Base-by-base conservation (phyloP, 2,888 invertebrate genomes). In the Plagodis dolabraria region DNA sequence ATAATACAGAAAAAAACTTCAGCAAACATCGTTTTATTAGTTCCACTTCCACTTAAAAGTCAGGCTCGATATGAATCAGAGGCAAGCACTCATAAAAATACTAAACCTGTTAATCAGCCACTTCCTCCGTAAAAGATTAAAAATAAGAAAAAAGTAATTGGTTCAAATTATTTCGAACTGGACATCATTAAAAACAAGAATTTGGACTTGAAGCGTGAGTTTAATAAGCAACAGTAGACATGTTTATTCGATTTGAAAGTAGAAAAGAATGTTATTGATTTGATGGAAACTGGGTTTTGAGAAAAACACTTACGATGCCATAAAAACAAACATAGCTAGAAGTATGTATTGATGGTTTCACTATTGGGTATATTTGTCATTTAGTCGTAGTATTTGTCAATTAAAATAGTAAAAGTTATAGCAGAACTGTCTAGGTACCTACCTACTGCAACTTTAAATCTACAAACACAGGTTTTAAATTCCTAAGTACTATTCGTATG, bases 21-120 rank as follows among this genome's bases (percentile, higher is more conserved):
- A 33, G 34, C 57, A 60, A 70, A 75, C 60, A 64, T 60, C 53
- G 55, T 60, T 65, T 75, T 76, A 79, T 78, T 76, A 74, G 70
- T 75, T 70, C 71, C 70, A 74, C 69, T 75, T 70, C 71, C 70
- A 74, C 69, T 79, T 75, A 74, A 64, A 68, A 67, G 63, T 60
- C 64, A 64, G 72, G 60, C 70, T 71, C 74, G 68, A 76, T 75
- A 70, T 83, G 83, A 83, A 81, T 85, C 85, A 82, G 78, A 74
- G 69, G 57, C 65, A 56, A 65, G 76, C 69, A 75, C 71, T 81
- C 78, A 78, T 82, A 79, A 76, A 83, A 78, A 82, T 81, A 83
- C 77, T 69, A 75, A 79, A 82, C 79, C 77, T 83, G 86, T 85
- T 87, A 88, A 86, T 87, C 81, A 85, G 80, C 65, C 64, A 81